Evolutionary conservation across 2,888 invertebrate genomes (phyloP), one percentile per base, ranked within the genome.

Genomic region (Limnephilus rhombicus): DNA sequence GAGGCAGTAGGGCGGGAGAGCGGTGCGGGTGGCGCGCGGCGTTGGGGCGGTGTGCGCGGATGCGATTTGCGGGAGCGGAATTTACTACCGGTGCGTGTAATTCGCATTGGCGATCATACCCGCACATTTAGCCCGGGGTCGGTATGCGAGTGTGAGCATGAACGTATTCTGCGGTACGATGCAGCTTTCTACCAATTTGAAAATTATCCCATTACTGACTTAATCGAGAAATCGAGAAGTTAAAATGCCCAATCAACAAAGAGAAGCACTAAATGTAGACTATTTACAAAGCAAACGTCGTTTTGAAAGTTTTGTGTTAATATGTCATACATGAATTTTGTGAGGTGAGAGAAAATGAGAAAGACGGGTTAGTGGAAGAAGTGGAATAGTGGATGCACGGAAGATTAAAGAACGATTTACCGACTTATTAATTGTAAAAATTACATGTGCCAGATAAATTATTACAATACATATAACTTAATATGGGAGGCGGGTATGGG

Each of bases 61-160:
- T 90, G 90, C 81, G 90, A 90, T 90, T 90, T 90, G 90, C 90
- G 90, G 90, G 83, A 90, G 90, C 90, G 83, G 90, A 90, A 90
- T 90, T 90, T 90, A 90, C 90, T 83, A 37, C 83, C 90, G 82
- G 90, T 83, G 90, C 90, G 90, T 90, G 90, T 90, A 90, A 90
- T 90, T 90, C 83, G 90, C 90, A 90, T 53, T 31, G 83, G 83
- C 90, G 83, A 87, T 87, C 87, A 87, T 87, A 87, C 41, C 80
- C 89, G 89, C 34, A 89, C 90, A 83, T 90, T 90, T 87, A 87
- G 68, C 87, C 68, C 7, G 31, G 24, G 68, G 87, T 68, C 85
- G n/a, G 41, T 18, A 87, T 49, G 87, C 11, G 31, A 37, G 85
- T 13, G 24, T n/a, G 37, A 68, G 86, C 49, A 13, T 11, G n/a